These are phyloP conservation scores for Emydoidea blandingii DNA, from an alignment of 2,797 vertebrate species.

Conservation along the genomic window DNA sequence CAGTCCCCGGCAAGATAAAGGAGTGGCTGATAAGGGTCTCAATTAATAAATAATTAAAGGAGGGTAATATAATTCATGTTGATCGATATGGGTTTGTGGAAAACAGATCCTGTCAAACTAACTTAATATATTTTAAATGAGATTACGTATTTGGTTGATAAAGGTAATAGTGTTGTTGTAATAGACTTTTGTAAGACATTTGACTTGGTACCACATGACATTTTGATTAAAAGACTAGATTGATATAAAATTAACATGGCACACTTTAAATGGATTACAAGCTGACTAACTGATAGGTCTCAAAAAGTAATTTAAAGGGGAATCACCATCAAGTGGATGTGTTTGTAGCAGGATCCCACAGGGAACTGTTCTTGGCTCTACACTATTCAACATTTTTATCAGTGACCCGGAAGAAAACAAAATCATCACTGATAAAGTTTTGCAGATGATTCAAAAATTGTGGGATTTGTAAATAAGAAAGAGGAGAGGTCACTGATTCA, in stretches of 20 bases:
- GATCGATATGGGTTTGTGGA: not conserved
- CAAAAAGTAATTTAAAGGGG: not conserved
- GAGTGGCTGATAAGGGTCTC: not conserved
- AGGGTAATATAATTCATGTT: not conserved
- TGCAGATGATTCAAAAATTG: not conserved
- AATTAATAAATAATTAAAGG: too few species aligned
- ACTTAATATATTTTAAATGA: not conserved
- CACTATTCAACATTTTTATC: not conserved
- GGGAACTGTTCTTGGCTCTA: not conserved
- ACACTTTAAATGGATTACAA: not conserved
- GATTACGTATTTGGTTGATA: not conserved
- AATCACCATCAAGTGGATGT: not conserved
- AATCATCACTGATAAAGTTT: not conserved
- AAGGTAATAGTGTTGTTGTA: not conserved
- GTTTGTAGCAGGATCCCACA: not conserved
- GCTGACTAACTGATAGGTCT: not conserved
- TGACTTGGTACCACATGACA: not conserved
- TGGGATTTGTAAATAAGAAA: not conserved
- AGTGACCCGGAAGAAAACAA: not conserved
- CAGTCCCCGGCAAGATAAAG: not conserved
- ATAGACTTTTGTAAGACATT: not conserved
- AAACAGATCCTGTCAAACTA: not conserved
- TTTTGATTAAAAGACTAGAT: not conserved
- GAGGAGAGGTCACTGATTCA: not conserved
- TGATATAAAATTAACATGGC: not conserved